These are phyloP conservation scores for Delia radicum DNA, from an alignment of 1,140 invertebrate genomes.

Conservation along the genomic window DNA sequence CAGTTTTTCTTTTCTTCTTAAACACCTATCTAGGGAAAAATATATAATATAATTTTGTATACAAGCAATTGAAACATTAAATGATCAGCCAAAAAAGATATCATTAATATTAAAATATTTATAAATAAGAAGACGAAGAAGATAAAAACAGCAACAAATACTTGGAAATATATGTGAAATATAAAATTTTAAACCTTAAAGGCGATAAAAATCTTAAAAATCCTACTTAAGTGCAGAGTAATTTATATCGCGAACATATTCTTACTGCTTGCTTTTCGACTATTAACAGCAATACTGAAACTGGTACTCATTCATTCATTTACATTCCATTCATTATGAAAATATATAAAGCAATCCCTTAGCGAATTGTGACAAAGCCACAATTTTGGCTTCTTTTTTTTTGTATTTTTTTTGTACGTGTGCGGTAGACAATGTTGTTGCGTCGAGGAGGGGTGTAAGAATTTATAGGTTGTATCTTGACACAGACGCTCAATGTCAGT, in stretches of 20 bases:
- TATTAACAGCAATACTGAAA: background rate
- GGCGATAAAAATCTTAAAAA: conserved; percentile 55
- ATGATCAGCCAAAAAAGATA: conserved; percentile 12
- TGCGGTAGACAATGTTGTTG: background rate
- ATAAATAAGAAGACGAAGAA: background rate
- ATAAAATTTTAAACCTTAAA: background rate
- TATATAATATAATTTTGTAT: background rate
- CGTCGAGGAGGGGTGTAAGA: background rate
- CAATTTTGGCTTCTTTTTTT: conserved; percentile 35
- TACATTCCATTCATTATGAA: conserved; percentile 4
- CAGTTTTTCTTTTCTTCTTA: background rate
- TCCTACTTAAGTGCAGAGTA: conserved; percentile 56
- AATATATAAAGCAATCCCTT: conserved; percentile 8
- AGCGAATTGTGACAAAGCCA: conserved; percentile 34
- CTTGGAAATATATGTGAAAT: background rate
- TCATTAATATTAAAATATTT: background rate
- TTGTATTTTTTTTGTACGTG: background rate
- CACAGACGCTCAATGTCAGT: conserved; percentile 52
- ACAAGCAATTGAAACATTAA: conserved; percentile 16
- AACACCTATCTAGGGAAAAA: background rate
- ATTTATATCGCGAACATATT: conserved; percentile 46
- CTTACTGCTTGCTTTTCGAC: background rate
- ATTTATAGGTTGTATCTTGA: background rate
- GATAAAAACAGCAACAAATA: background rate
- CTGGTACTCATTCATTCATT: background rate